A percentile compares a stretch with the other conserved stretches of the same genome.
Conservation (phyloP, 1,140 invertebrate genomes). For the Drosophila aff. region DNA sequence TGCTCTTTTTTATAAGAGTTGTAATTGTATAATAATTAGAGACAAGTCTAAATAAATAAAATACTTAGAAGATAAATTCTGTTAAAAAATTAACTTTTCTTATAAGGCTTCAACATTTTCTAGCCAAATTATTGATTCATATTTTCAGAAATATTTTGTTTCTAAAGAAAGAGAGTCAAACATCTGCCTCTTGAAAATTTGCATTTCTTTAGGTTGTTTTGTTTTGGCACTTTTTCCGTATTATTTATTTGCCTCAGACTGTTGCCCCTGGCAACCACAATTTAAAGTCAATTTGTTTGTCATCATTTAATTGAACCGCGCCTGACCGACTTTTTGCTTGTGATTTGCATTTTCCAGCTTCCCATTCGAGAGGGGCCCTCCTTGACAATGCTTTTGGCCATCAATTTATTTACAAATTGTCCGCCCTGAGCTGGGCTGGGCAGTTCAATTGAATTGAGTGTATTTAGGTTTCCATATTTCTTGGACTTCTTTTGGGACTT, state of each 20-base stretch:
- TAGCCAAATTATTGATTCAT: neutral
- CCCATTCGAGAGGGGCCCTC: neutral
- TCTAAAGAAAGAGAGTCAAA: neutral
- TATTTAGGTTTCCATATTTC: conserved; percentile 29
- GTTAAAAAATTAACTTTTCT: neutral
- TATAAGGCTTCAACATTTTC: neutral
- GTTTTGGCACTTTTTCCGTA: conserved; percentile 6
- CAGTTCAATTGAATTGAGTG: conserved; percentile 35
- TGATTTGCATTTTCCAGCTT: neutral
- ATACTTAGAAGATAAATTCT: neutral
- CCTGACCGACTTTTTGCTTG: conserved; percentile 20
- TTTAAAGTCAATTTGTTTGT: conserved; percentile 51
- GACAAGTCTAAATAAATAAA: neutral
- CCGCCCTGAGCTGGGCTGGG: neutral
- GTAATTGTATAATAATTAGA: neutral
- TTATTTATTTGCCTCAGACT: conserved; percentile 14
- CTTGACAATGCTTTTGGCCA: conserved; percentile 5
- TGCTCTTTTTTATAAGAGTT: neutral
- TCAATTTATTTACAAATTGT: conserved; percentile 27
- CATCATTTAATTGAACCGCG: conserved; percentile 49
- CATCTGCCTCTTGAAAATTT: neutral
- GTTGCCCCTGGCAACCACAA: conserved; percentile 10
- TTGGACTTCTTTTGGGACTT: conserved; percentile 22
- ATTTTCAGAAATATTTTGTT: neutral
- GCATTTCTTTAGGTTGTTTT: conserved; percentile 1